Percentiles rank a stretch among this genome's conserved stretches.
These are phyloP conservation scores for Chymomyza costata DNA, from an alignment of 1,140 invertebrate species.

Conservation along the genomic window DNA sequence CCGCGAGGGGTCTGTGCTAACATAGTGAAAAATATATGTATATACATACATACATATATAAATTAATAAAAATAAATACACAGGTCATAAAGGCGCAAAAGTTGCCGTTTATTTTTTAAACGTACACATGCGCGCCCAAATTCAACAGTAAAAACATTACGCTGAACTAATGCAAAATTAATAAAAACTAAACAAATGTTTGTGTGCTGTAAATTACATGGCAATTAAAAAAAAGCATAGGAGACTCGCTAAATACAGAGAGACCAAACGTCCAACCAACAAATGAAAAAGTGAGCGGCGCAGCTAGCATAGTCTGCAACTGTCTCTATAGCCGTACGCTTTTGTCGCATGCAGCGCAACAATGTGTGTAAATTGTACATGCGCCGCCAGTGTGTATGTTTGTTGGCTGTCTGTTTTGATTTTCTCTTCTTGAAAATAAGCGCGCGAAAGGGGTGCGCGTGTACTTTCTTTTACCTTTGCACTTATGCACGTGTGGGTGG, in stretches of 20 bases:
- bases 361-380: not conserved
- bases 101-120: no score
- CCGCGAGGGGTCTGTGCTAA: not conserved
- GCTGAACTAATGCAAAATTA: conserved; percentile 1
- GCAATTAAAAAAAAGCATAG: conserved; percentile 33
- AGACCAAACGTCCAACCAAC: no score
- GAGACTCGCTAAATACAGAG: no score
- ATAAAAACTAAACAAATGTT: conserved; percentile 13
- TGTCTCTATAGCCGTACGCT: conserved; percentile 22
- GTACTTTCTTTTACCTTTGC: conserved; percentile 58
- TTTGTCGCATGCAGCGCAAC: conserved; percentile 13
- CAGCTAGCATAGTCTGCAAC: conserved; percentile 11
- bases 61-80: conserved; percentile 57
- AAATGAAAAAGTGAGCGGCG: conserved; percentile 32
- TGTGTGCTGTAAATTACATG: conserved; percentile 34
- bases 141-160: conserved; percentile 16
- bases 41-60: conserved; percentile 32
- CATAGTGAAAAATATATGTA: conserved; percentile 26
- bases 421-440: conserved; percentile 69
- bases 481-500: conserved; percentile 3
- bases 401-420: conserved; percentile 64
- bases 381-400: conserved; percentile 26
- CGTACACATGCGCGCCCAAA: conserved; percentile 37
- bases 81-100: conserved; percentile 31
- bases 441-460: conserved; percentile 68